Evolutionary conservation across 2,888 invertebrate species (phyloP).

Genomic region (Lymantria dispar): DNA sequence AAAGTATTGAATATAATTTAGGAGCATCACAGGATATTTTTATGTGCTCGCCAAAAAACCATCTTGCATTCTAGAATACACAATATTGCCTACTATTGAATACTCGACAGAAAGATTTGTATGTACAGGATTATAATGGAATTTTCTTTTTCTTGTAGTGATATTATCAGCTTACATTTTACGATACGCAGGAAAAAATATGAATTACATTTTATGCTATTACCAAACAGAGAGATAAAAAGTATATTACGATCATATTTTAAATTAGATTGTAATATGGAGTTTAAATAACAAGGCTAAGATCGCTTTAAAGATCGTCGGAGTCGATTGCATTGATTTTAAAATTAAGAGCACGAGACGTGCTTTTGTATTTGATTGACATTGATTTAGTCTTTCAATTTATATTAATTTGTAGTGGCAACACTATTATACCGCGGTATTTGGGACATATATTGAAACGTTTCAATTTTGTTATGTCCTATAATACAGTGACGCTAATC

Average conservation of each 20-base stretch:
- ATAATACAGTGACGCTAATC: slow-evolving; percentile 29
- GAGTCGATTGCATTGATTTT: slow-evolving; percentile 9
- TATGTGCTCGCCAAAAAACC: too few relatives aligned
- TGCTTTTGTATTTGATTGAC: slow-evolving; percentile 25
- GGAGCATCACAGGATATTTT: too few relatives aligned
- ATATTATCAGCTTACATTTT: too few relatives aligned
- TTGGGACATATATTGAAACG: slow-evolving; percentile 23
- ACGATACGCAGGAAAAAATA: too few relatives aligned
- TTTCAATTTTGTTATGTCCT: slow-evolving; percentile 14
- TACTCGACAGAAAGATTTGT: too few relatives aligned
- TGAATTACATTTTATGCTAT: too few relatives aligned
- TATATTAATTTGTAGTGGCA: slow-evolving; percentile 30
- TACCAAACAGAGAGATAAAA: too few relatives aligned
- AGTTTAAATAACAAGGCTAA: neutral
- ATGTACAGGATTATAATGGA: too few relatives aligned
- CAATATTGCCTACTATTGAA: too few relatives aligned
- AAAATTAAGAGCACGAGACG: slow-evolving; percentile 15
- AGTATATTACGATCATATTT: neutral
- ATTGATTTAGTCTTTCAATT: slow-evolving; percentile 28
- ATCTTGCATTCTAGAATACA: too few relatives aligned
- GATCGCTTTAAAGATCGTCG: neutral
- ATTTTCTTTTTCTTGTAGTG: too few relatives aligned
- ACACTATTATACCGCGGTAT: slow-evolving; percentile 15
- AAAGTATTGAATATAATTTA: too few relatives aligned
- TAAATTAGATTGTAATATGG: neutral